phyloP scores from a whole-genome alignment of 2,797 vertebrate species.

The Miichthys miiuy region DNA sequence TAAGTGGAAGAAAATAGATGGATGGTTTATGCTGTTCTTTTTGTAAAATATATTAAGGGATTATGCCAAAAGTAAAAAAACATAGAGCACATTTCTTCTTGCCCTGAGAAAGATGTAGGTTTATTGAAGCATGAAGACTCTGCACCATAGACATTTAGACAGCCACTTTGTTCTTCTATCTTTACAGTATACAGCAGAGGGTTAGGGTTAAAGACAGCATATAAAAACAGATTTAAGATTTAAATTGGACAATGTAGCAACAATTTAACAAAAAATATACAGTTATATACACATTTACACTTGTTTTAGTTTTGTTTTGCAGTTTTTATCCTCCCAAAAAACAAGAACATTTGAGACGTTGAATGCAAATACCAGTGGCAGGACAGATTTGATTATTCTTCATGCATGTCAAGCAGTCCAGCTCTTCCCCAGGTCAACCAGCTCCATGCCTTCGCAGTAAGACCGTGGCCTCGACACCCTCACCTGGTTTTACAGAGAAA shows the following conservation, averaged over 20 bases:
- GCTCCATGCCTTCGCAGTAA: slow-evolving; percentile 91
- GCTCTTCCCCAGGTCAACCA: slow-evolving; percentile 89
- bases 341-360: slow-evolving; percentile 5
- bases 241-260: slow-evolving; percentile 13
- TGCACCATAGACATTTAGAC: neutral
- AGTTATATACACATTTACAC: slow-evolving; percentile 45
- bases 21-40: neutral
- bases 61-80: neutral
- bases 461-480: slow-evolving; percentile 84
- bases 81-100: neutral
- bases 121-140: slow-evolving; percentile 26
- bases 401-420: slow-evolving; percentile 87
- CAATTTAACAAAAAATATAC: slow-evolving; percentile 10
- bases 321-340: slow-evolving; percentile 32
- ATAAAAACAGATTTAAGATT: neutral
- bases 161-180: neutral
- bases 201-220: neutral
- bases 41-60: neutral
- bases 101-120: slow-evolving; percentile 21
- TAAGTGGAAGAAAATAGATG: neutral
- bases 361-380: slow-evolving; percentile 28
- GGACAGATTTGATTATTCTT: slow-evolving; percentile 17
- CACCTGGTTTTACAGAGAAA: slow-evolving; percentile 75
- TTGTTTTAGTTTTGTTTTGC: slow-evolving; percentile 29
- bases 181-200: slow-evolving; percentile 6